Conservation (phyloP, 2,888 invertebrate species). For the Ametastegia equiseti region DNA sequence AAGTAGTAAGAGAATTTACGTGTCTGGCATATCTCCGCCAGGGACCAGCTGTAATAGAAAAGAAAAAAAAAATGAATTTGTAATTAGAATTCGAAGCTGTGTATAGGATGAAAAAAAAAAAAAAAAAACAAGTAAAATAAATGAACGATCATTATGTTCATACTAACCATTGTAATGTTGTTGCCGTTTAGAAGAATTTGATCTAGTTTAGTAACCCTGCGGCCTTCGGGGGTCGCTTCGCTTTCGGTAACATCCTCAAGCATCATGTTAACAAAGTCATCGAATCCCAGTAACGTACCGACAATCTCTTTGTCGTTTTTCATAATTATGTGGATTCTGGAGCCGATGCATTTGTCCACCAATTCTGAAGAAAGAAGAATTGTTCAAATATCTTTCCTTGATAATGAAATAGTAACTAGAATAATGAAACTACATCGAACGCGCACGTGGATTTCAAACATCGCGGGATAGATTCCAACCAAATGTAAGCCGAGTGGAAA, state of each 20-base stretch:
- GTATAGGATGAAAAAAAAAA: background rate
- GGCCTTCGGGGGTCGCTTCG: slow-evolving; percentile 97
- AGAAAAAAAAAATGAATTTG: slow-evolving; percentile 52
- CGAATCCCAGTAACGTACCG: slow-evolving; percentile 97
- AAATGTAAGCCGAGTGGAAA: background rate
- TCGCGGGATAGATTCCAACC: no score
- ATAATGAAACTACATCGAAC: no score
- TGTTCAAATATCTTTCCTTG: slow-evolving; percentile 7
- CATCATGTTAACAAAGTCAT: slow-evolving; percentile 99
- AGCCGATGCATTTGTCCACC: slow-evolving; percentile 99
- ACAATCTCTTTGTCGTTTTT: slow-evolving; percentile 99
- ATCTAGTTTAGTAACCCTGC: slow-evolving; percentile 97
- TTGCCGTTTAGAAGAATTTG: slow-evolving; percentile 99
- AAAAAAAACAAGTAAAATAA: slow-evolving; percentile 26
- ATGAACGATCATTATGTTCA: no score
- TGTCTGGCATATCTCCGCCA: slow-evolving; percentile 87
- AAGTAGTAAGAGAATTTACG: slow-evolving; percentile 64
- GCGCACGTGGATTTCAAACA: no score
- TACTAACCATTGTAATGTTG: slow-evolving; percentile 99
- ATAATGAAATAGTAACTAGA: no score
- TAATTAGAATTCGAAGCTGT: slow-evolving; percentile 38
- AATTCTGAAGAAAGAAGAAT: slow-evolving; percentile 83
- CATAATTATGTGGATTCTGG: slow-evolving; percentile 99
- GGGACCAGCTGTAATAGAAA: slow-evolving; percentile 83
- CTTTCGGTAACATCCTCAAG: slow-evolving; percentile 98